Percentiles rank a stretch among this genome's conserved stretches.
phyloP scores from a whole-genome alignment of 53 echinoderm and acorn worm species.

The Holothuria leucospilota region DNA sequence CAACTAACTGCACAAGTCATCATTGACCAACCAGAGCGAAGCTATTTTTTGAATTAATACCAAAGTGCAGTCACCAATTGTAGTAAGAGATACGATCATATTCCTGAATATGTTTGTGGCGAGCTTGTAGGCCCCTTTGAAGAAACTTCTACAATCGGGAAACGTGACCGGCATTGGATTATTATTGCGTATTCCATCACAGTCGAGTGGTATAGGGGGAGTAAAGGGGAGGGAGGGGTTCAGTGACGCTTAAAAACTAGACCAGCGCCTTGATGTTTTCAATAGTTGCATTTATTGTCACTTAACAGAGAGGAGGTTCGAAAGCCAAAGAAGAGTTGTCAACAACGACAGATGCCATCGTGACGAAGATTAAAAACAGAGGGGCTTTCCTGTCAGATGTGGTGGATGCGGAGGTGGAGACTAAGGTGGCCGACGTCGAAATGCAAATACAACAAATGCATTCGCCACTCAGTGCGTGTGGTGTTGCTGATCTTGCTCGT shows the following conservation, averaged over 20 bases:
- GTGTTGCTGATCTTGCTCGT: constrained; percentile 64
- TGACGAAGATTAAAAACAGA: constrained; percentile 59
- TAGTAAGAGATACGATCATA: too few relatives aligned
- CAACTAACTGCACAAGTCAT: too few relatives aligned
- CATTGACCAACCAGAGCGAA: too few relatives aligned
- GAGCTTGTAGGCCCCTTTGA: too few relatives aligned
- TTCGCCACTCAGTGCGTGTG: constrained; percentile 51
- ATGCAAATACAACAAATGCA: constrained; percentile 5
- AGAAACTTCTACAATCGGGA: too few relatives aligned
- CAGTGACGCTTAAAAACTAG: not conserved
- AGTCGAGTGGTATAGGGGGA: too few relatives aligned
- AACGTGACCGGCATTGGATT: too few relatives aligned
- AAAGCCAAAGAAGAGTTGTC: constrained; percentile 66
- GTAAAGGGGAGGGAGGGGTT: not conserved
- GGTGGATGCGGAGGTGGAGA: constrained; percentile 67
- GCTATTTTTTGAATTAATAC: too few relatives aligned
- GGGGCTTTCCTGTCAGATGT: constrained; percentile 45
- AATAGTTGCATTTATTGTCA: too few relatives aligned
- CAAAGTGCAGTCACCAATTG: too few relatives aligned
- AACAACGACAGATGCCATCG: constrained; percentile 61
- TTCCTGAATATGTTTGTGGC: too few relatives aligned
- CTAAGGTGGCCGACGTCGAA: constrained; percentile 56
- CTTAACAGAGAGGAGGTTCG: constrained; percentile 58
- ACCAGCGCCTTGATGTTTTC: not conserved
- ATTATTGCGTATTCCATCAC: too few relatives aligned